These are phyloP conservation scores for Drosophila teissieri DNA, from an alignment of 1,140 invertebrate species.

Conservation along the genomic window DNA sequence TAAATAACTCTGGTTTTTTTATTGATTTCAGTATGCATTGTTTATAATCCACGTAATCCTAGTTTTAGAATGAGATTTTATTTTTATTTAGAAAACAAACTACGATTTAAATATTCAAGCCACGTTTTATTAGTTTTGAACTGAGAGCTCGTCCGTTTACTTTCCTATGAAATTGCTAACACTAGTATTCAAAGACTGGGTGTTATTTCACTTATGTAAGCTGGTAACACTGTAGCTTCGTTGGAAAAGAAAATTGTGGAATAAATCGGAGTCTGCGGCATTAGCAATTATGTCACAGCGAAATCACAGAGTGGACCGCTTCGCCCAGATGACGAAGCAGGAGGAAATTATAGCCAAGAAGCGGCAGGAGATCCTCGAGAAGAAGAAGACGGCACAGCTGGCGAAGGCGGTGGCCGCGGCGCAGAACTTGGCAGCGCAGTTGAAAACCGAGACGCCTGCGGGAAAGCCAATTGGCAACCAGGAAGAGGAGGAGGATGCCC, in stretches of 20 bases:
- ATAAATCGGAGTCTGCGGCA: slow-evolving; percentile 11
- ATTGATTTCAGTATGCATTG: no score
- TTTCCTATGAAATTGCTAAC: not conserved
- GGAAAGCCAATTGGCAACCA: slow-evolving; percentile 4
- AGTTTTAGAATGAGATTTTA: no score
- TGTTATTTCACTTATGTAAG: not conserved
- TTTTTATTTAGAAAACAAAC: no score
- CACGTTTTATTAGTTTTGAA: no score
- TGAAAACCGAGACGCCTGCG: slow-evolving; percentile 57
- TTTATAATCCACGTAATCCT: no score
- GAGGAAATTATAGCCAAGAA: slow-evolving; percentile 91
- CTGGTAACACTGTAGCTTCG: slow-evolving; percentile 18
- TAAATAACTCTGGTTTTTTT: no score
- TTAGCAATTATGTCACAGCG: slow-evolving; percentile 70
- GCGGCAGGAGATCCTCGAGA: slow-evolving; percentile 89
- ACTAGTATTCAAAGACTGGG: not conserved
- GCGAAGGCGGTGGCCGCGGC: slow-evolving; percentile 84
- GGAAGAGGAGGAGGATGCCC: slow-evolving; percentile 39
- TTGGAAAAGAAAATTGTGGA: slow-evolving; percentile 34
- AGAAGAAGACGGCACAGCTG: slow-evolving; percentile 86
- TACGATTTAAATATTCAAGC: no score
- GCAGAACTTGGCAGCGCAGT: slow-evolving; percentile 70
- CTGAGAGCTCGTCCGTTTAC: no score
- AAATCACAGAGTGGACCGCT: slow-evolving; percentile 77
- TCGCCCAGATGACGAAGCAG: slow-evolving; percentile 87